Base-by-base conservation (phyloP, 2,888 invertebrate genomes). In the Lasioglossum malachurum region DNA sequence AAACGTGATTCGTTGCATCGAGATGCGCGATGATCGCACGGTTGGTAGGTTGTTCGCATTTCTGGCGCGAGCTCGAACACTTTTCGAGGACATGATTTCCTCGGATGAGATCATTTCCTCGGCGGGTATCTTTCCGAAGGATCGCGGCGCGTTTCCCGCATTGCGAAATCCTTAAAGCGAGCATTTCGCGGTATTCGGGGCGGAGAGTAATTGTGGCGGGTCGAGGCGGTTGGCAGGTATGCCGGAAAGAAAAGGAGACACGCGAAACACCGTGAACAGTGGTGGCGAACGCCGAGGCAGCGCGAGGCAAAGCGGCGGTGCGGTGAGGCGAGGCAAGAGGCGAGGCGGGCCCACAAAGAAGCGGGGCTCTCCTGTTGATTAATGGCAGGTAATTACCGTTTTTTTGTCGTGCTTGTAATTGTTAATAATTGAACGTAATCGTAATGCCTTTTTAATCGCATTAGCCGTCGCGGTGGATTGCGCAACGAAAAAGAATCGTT, bases 401-500 rank as follows among this genome's bases (percentile, higher is more conserved):
- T 94, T 94, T 94, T 94, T 94, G 91, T 92, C 87, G 91, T 88
- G 92, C 92, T 92, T 91, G 94, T 94, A 95, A 94, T 95, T 93
- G 94, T 93, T 94, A 93, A 94, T 94, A 95, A 95, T 95, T 94
- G 94, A 94, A 93, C 93, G 93, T 93, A 94, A 94, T 94, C 93
- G 92, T 93, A 93, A 92, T 93, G 93, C 91, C 92, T 94, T 94
- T 94, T 94, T 93, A 93, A 94, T 94, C 93, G 93, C 93, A 93
- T 94, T 93, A 94, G 89, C 82, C 85, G 87, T 80, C 82, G 84
- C 83, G 88, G 85, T 73, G 82, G 78, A 82, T 94, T 94, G 91
- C 92, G 93, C 90, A 94, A 94, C 89, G 86, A 49, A 46, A 77
- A 92, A 92, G 89, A 89, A 92, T 92, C 88, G 89, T 86, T 82